A percentile compares a stretch with the other conserved stretches of the same genome.
Conservation (phyloP, 2,113 vertebrate genomes). For the Passer domesticus region DNA sequence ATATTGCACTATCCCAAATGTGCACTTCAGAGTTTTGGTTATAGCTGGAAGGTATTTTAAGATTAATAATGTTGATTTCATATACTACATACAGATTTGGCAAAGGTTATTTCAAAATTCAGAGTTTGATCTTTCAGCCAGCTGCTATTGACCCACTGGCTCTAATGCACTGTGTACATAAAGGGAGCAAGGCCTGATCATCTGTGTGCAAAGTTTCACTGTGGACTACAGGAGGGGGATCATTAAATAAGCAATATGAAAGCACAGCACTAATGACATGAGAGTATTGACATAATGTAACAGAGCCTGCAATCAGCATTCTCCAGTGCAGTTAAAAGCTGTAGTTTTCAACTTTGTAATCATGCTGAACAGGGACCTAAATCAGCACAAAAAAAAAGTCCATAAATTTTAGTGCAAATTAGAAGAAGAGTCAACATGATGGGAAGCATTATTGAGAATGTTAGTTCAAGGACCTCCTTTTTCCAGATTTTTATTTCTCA, state of each 20-base stretch:
- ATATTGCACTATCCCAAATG: not conserved
- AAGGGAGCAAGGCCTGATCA: not conserved
- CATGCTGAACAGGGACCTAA: not conserved
- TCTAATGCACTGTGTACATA: not conserved
- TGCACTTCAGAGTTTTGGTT: not conserved
- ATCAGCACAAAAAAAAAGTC: not conserved
- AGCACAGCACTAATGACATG: not conserved
- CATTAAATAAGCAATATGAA: not conserved
- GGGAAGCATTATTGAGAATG: not conserved
- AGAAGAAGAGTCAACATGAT: not conserved
- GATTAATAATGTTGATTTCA: not conserved
- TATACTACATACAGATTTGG: not conserved
- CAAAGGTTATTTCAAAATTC: not conserved
- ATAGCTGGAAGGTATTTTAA: not conserved
- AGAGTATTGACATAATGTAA: not conserved
- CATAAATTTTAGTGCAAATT: not conserved
- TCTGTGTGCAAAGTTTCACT: not conserved
- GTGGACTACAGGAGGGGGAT: not conserved
- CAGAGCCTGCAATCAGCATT: not conserved
- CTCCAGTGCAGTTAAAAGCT: constrained; percentile 9
- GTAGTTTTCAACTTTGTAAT: not conserved
- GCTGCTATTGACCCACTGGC: not conserved
- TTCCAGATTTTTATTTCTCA: not conserved
- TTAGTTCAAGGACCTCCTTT: not conserved
- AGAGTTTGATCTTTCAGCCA: not conserved